These are phyloP conservation scores for Acanthoscelides obtectus DNA, from an alignment of 2,888 invertebrate genomes.

Conservation along the genomic window DNA sequence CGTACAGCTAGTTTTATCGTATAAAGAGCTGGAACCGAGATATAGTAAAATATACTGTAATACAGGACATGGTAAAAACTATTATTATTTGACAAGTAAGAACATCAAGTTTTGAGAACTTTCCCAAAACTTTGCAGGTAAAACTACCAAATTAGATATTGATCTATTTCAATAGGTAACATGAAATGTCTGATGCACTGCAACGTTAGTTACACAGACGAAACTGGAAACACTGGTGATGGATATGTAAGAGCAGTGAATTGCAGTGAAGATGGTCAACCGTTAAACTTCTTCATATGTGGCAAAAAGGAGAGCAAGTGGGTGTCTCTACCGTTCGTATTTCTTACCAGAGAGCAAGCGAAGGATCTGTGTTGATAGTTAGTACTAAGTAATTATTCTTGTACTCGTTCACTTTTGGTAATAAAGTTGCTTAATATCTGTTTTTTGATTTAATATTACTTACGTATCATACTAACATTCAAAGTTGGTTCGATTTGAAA, in stretches of 20 bases:
- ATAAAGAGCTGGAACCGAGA: no score
- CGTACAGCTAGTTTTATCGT: no score
- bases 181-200: constrained; percentile 14
- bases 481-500: no score
- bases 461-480: background rate
- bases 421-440: background rate
- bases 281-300: constrained; percentile 13
- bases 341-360: constrained; percentile 12
- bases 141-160: no score
- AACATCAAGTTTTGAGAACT: no score
- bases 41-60: no score
- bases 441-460: background rate
- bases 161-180: background rate
- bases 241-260: constrained; percentile 12
- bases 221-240: constrained; percentile 9
- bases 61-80: no score
- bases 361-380: constrained; percentile 6
- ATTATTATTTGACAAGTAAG: no score
- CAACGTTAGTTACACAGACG: constrained; percentile 9
- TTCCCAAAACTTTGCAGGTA: no score
- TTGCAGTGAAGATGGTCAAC: constrained; percentile 10
- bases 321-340: constrained; percentile 15
- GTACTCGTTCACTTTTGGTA: background rate
- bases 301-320: constrained; percentile 10
- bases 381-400: background rate